phyloP scores from a whole-genome alignment of 92 coral and sea anemone species.

The Meandrina meandrites region DNA sequence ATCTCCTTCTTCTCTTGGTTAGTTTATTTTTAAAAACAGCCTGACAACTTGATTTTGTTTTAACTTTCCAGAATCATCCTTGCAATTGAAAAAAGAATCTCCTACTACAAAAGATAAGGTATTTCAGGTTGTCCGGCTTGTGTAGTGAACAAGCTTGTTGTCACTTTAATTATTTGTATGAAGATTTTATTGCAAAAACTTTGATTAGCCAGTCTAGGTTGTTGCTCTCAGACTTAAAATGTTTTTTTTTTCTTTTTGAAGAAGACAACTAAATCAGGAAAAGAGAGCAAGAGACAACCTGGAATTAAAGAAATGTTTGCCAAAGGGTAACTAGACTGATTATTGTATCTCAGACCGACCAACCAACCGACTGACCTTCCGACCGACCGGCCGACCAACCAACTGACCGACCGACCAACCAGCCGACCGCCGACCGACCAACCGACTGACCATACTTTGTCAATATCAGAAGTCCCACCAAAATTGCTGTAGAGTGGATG shows the following conservation, averaged over 20 bases:
- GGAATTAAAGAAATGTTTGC: slow-evolving; percentile 82
- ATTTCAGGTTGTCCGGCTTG: neutral
- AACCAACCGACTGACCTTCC: too few species aligned
- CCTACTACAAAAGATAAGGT: slow-evolving; percentile 11
- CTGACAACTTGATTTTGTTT: neutral
- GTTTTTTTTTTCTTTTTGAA: slow-evolving; percentile 25
- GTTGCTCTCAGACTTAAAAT: neutral
- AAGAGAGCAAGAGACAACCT: slow-evolving; percentile 59
- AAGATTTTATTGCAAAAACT: neutral
- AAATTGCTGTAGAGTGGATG: too few species aligned
- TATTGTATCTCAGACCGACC: too few species aligned
- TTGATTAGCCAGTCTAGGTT: neutral
- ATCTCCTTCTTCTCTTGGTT: neutral
- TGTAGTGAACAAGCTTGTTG: neutral
- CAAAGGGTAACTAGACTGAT: slow-evolving; percentile 59
- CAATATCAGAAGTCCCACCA: too few species aligned
- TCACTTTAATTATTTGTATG: neutral
- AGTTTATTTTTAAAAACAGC: neutral
- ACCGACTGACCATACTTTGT: too few species aligned
- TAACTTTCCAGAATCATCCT: slow-evolving; percentile 18
- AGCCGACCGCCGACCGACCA: too few species aligned
- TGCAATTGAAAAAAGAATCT: neutral
- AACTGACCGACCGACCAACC: too few species aligned
- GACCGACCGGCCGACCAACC: too few species aligned
- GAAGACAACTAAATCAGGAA: slow-evolving; percentile 45